Evolutionary conservation across 2,888 invertebrate species (phyloP).

Genomic region (Lithophane socia): DNA sequence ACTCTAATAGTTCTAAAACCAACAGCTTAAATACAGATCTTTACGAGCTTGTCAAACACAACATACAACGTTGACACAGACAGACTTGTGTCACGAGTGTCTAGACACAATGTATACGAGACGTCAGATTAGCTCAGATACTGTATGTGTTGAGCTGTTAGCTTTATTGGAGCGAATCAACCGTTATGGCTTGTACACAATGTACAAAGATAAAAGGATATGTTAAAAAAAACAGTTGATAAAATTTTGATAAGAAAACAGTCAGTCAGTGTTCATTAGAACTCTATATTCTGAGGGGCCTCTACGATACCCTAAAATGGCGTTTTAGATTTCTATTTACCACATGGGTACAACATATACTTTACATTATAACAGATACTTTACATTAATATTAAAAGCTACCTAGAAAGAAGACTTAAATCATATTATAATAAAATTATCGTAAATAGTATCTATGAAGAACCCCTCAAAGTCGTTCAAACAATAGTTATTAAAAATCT

Average conservation of each 20-base stretch:
- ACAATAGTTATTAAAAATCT: not conserved
- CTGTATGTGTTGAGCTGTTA: slow-evolving; percentile 40
- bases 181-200: not conserved
- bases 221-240: not conserved
- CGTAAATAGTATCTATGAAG: not conserved
- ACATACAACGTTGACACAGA: slow-evolving; percentile 72
- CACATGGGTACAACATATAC: not conserved
- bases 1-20: slow-evolving; percentile 6
- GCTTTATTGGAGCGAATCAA: slow-evolving; percentile 38
- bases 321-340: no score
- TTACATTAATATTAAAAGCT: not conserved
- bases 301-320: not conserved
- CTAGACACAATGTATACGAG: slow-evolving; percentile 63
- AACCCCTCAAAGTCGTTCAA: not conserved
- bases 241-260: not conserved
- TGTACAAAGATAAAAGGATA: not conserved
- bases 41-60: slow-evolving; percentile 74
- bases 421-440: no score
- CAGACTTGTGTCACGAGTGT: slow-evolving; percentile 45
- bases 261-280: not conserved
- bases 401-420: not conserved
- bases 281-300: no score
- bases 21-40: slow-evolving; percentile 39
- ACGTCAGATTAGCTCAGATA: slow-evolving; percentile 53
- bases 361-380: no score